Evolutionary conservation across 2,888 invertebrate genomes (phyloP).

Genomic region (Melanostoma mellinum): DNA sequence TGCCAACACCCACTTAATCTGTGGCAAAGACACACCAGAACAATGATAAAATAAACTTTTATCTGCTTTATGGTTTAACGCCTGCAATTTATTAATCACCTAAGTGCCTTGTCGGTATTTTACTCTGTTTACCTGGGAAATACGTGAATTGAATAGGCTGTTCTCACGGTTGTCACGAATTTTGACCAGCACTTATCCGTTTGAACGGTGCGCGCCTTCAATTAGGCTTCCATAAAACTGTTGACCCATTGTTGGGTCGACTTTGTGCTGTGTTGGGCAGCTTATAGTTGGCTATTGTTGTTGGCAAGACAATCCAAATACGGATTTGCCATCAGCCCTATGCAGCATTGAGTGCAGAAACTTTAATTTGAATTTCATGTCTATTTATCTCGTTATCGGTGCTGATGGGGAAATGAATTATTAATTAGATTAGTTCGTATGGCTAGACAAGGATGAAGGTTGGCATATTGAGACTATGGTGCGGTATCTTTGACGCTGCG

Average conservation of each 20-base stretch:
- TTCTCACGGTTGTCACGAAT: slow-evolving; percentile 70
- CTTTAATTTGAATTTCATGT: slow-evolving; percentile 71
- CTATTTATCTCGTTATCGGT: slow-evolving; percentile 67
- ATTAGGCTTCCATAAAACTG: slow-evolving; percentile 53
- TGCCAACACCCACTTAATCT: slow-evolving; percentile 37
- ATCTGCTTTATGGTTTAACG: slow-evolving; percentile 55
- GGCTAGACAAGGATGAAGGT: slow-evolving; percentile 34
- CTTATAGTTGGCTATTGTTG: neutral
- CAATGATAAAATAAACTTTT: slow-evolving; percentile 29
- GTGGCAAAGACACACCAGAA: neutral
- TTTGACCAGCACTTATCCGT: slow-evolving; percentile 41
- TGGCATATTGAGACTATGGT: slow-evolving; percentile 5
- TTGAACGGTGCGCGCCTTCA: slow-evolving; percentile 55
- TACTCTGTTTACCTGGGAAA: slow-evolving; percentile 1
- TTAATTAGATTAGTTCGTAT: slow-evolving; percentile 61
- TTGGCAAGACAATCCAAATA: slow-evolving; percentile 55
- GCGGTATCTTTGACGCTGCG: slow-evolving; percentile 25
- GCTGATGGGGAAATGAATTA: slow-evolving; percentile 63
- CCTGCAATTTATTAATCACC: slow-evolving; percentile 56
- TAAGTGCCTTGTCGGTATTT: slow-evolving; percentile 14
- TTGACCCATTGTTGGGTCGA: slow-evolving; percentile 57
- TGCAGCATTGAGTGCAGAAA: slow-evolving; percentile 50
- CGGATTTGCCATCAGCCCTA: slow-evolving; percentile 40
- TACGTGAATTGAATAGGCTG: slow-evolving; percentile 20
- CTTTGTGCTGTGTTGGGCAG: neutral